Base-by-base conservation (phyloP, 2,797 vertebrate genomes). In the Diglossa cyanea region DNA sequence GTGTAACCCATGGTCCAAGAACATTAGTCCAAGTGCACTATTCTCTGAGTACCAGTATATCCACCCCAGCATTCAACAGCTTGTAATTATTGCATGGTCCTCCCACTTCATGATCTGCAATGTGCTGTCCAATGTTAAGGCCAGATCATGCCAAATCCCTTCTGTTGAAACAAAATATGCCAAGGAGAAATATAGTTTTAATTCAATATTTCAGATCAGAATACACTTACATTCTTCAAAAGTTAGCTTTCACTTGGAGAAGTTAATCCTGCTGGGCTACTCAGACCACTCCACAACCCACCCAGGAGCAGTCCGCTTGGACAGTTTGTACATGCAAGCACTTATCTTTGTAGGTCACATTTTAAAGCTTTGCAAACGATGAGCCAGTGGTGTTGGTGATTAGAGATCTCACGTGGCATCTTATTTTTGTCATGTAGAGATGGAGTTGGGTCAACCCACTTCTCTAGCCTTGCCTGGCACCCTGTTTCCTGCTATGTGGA, bases 361-460 rank as follows among this genome's bases (percentile, higher is more conserved):
- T 88, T 93, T 54, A 65, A 81, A 86, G 17, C 25, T 86, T 77
- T 54, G 33, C 26, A 66, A 57, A 26, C 14, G 13, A 15, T 9
- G 31, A 51, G 17, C 33, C 51, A 57, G 30, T 39, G 10, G 4
- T 7, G 2, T 18, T 78, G 63, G 13, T 71, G 61, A 50, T 57
- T 42, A 61, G 24, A 71, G 9, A 35, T 57, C 54, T 72, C 42
- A 33, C 0, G 0, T 47, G 33, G 19, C 2, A 0, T 60, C 33
- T 83, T 21, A 31, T 53, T 80, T 79, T 51, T 86, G 57, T 25
- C 25, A 71, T n/a, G 23, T 15, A 33, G 65, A 74, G 57, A 35
- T 71, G 44, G 35, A 42, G 19, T 35, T 53, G 48, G 37, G 30
- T 57, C 50, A 88, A 24, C 11, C 19, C 44, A 26, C 1, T 2